Percentiles rank a stretch among this genome's conserved stretches.
These are phyloP conservation scores for Pyrgus malvae DNA, from an alignment of 2,888 invertebrate genomes.

Conservation along the genomic window DNA sequence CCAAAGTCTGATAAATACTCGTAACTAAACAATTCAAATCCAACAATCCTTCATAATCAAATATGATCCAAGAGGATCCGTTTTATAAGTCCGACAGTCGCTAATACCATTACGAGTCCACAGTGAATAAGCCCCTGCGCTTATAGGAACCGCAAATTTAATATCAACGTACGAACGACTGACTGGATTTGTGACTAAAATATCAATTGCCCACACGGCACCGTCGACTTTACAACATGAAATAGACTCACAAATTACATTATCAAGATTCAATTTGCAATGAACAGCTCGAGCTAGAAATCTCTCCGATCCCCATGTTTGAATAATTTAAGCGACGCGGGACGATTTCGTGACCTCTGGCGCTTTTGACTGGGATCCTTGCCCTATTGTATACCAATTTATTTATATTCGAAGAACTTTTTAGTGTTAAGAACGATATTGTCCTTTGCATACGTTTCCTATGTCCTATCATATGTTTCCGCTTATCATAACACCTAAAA, in stretches of 20 bases:
- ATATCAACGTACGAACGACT: slow-evolving; percentile 31
- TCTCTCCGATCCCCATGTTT: slow-evolving; percentile 21
- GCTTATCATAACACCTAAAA: not conserved
- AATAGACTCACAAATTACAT: slow-evolving; percentile 23
- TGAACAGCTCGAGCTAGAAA: slow-evolving; percentile 18
- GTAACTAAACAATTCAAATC: no score
- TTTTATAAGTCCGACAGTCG: slow-evolving; percentile 26
- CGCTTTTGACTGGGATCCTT: slow-evolving; percentile 20
- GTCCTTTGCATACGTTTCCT: not conserved
- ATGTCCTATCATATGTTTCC: not conserved
- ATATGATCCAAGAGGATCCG: slow-evolving; percentile 1
- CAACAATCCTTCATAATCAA: slow-evolving; percentile 12
- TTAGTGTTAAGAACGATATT: not conserved
- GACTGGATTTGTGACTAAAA: slow-evolving; percentile 36
- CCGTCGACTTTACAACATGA: not conserved
- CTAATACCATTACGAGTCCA: slow-evolving; percentile 36
- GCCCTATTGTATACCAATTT: slow-evolving; percentile 17
- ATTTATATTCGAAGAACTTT: slow-evolving; percentile 11
- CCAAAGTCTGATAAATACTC: no score
- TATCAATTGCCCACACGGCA: slow-evolving; percentile 28
- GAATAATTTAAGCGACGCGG: slow-evolving; percentile 25
- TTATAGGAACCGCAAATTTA: slow-evolving; percentile 39
- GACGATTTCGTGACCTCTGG: slow-evolving; percentile 19
- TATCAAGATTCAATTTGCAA: slow-evolving; percentile 26
- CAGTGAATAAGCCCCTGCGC: slow-evolving; percentile 39